Conservation (phyloP, 2,797 vertebrate genomes). For the Mustela erminea region DNA sequence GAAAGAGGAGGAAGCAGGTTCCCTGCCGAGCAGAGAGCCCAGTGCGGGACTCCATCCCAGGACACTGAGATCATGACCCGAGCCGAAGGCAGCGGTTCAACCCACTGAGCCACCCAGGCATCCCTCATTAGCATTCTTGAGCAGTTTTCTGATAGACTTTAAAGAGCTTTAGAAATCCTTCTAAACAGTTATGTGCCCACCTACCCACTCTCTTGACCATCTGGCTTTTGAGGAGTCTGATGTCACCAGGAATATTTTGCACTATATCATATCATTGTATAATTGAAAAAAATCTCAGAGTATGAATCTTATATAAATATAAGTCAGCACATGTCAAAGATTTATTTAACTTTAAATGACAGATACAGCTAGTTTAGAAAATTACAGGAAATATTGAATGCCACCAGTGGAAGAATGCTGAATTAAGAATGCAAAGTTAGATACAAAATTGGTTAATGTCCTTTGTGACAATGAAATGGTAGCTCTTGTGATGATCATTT, state of each 20-base stretch:
- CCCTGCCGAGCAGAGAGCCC: too few species aligned
- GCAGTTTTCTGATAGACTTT: not conserved
- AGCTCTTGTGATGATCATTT: not conserved
- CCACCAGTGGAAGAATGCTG: not conserved
- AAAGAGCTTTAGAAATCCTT: not conserved
- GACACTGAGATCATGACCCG: too few species aligned
- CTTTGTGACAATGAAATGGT: not conserved
- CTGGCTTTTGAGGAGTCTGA: not conserved
- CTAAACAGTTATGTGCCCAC: not conserved
- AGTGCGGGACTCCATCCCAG: too few species aligned
- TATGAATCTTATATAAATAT: not conserved
- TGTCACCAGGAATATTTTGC: not conserved
- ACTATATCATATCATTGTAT: not conserved
- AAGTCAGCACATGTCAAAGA: not conserved
- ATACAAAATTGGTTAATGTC: not conserved
- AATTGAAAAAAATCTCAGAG: not conserved
- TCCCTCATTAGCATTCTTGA: not conserved
- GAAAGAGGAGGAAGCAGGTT: too few species aligned
- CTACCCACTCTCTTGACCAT: not conserved
- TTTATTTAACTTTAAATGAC: not conserved
- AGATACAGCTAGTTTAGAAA: conserved; percentile 45
- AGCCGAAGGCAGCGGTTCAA: too few species aligned
- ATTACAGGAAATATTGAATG: not conserved
- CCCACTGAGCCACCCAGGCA: too few species aligned
- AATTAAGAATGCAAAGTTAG: not conserved